phyloP scores from a whole-genome alignment of 2,888 invertebrate genomes.

The Gastracanthus pulcherrimus region DNA sequence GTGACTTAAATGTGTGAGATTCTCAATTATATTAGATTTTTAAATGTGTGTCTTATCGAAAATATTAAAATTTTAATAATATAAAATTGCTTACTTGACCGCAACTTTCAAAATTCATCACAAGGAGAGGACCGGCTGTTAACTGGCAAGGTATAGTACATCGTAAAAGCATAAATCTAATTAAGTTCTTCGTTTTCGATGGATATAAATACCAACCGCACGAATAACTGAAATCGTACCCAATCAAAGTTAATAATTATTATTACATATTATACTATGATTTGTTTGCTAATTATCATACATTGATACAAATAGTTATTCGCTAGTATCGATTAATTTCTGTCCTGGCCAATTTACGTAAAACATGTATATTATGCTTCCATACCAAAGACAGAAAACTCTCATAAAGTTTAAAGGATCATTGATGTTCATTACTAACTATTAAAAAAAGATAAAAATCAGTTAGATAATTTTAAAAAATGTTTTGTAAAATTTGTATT shows the following conservation, averaged over 20 bases:
- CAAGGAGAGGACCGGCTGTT: neutral
- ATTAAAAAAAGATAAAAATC: neutral
- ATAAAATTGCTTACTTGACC: neutral
- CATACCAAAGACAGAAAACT: neutral
- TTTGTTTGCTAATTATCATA: neutral
- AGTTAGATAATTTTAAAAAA: neutral
- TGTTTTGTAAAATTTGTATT: neutral
- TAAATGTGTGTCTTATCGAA: no score
- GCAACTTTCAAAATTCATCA: conserved; percentile 5
- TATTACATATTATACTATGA: neutral
- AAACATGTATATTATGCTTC: conserved; percentile 1
- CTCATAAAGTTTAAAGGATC: conserved; percentile 2
- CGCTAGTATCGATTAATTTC: conserved; percentile 23
- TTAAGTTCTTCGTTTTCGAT: neutral
- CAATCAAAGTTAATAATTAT: neutral
- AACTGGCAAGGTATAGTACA: neutral
- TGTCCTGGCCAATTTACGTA: conserved; percentile 25
- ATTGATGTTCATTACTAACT: neutral
- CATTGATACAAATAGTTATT: neutral
- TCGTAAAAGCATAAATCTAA: conserved; percentile 14
- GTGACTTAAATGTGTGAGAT: no score
- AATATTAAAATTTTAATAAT: neutral
- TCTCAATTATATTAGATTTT: no score
- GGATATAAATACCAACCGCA: conserved; percentile 27
- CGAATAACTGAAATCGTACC: conserved; percentile 9